A percentile compares a stretch with the other conserved stretches of the same genome.
Conservation (phyloP, 2,888 invertebrate species). For the Brachynemurus nebulosus region DNA sequence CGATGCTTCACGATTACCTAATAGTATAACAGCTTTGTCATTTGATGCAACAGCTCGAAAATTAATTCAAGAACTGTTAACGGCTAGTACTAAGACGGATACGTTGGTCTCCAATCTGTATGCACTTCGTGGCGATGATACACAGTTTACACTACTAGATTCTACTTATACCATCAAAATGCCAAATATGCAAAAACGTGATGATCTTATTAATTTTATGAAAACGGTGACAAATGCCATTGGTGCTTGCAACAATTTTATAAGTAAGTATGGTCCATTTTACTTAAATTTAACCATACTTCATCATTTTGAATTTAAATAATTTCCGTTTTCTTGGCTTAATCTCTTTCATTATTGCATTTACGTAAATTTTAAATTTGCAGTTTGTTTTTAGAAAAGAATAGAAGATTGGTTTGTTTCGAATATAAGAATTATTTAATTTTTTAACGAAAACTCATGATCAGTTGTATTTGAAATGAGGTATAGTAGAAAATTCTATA, state of each 20-base stretch:
- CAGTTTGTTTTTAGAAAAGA: too few relatives aligned
- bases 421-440: too few relatives aligned
- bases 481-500: too few relatives aligned
- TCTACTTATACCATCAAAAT: slow-evolving; percentile 42
- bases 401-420: too few relatives aligned
- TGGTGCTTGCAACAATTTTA: slow-evolving; percentile 42
- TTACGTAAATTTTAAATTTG: too few relatives aligned
- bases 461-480: too few relatives aligned
- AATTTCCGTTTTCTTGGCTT: too few relatives aligned
- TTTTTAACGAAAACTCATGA: too few relatives aligned
- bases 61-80: slow-evolving; percentile 25
- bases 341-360: too few relatives aligned
- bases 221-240: slow-evolving; percentile 36
- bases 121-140: slow-evolving; percentile 27
- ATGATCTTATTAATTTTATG: slow-evolving; percentile 37
- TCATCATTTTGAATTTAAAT: too few relatives aligned
- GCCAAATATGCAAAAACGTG: slow-evolving; percentile 31
- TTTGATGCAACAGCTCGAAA: slow-evolving; percentile 29
- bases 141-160: slow-evolving; percentile 26
- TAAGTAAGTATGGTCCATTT: slow-evolving; percentile 33
- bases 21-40: slow-evolving; percentile 34
- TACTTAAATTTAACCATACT: too few relatives aligned
- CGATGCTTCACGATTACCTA: slow-evolving; percentile 32
- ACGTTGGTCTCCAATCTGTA: slow-evolving; percentile 27
- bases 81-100: slow-evolving; percentile 28